Evolutionary conservation across 1,140 invertebrate genomes (phyloP).

Genomic region (Zaprionus capensis): DNA sequence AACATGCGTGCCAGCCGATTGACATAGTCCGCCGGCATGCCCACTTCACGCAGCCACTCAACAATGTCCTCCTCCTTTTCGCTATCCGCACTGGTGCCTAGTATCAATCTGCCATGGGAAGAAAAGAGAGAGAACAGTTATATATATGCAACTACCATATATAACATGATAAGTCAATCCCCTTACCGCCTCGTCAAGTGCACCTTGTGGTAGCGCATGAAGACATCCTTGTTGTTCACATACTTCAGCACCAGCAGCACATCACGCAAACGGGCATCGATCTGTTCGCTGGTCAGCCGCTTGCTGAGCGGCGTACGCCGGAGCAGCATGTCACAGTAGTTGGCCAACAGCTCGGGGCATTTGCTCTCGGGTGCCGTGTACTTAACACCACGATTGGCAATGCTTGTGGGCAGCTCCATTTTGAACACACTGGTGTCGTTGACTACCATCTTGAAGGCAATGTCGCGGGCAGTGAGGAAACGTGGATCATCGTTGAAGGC

Average conservation of each 20-base stretch:
- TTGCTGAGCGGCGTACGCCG: constrained; percentile 98
- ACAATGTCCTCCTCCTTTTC: constrained; percentile 99
- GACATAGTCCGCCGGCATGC: constrained; percentile 99
- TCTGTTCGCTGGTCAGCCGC: constrained; percentile 98
- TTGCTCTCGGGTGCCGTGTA: constrained; percentile 94
- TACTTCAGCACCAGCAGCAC: constrained; percentile 99
- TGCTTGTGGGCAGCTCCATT: constrained; percentile 87
- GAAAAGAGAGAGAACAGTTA: not conserved
- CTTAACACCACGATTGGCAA: constrained; percentile 86
- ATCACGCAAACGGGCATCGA: constrained; percentile 96
- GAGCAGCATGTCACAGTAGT: constrained; percentile 99
- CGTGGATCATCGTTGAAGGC: constrained; percentile 98
- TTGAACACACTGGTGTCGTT: constrained; percentile 99
- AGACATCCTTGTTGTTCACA: constrained; percentile 99
- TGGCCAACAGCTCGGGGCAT: constrained; percentile 99
- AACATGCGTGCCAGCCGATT: constrained; percentile 99
- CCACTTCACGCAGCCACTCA: constrained; percentile 96
- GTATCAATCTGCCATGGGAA: constrained; percentile 87
- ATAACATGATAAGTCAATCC: too few species aligned
- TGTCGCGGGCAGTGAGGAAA: constrained; percentile 98
- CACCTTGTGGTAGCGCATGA: constrained; percentile 99
- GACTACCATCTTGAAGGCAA: constrained; percentile 98
- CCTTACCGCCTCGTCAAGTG: constrained; percentile 96
- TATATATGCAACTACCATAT: not conserved
- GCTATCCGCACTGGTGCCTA: constrained; percentile 98